Evolutionary conservation across 37 sponge, comb jelly and placozoan species (phyloP), one percentile per base, ranked within the genome.

Genomic region (Halichondria panicea): DNA sequence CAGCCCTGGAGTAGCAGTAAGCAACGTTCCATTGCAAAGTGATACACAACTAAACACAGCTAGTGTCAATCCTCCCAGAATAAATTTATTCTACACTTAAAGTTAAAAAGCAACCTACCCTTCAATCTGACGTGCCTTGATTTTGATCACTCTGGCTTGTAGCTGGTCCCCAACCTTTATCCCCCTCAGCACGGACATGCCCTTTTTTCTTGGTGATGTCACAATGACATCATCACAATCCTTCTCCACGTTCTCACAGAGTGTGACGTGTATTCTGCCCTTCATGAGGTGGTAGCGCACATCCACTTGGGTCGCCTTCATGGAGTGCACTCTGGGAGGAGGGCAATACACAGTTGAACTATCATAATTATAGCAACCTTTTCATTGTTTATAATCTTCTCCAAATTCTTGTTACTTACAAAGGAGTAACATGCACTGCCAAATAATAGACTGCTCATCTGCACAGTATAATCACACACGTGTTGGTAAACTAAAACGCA

Each of bases 211-310:
- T 30, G 40, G n/a, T 7, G 61, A 74, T 37, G 44, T 28, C 9
- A 56, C 27, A 1, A 36, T 40, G 34, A n/a, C 11, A 21, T 22
- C 33, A 3, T 64, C 31, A 19, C 62, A 65, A 54, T 65, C 32
- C 55, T 22, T 63, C 4, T 25, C 74, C 1, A 27, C 24, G 43
- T 92, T 89, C 12, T 56, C 66, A 34, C 56, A 68, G 59, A 83
- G 35, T 63, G 88, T 83, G 39, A 70, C 68, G 73, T 92, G 93
- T 31, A 92, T 73, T 25, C 93, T 45, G 30, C 93, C 93, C 41
- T 43, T 55, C 60, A 58, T 63, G 11, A 69, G 42, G 52, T 84
- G 81, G 55, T 79, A 66, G 42, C 68, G 70, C 27, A 90, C 86
- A 43, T 63, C 65, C 50, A 90, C 4, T 46, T 78, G 77, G 21